Conservation (phyloP, 2,113 vertebrate genomes). For the Peromyscus maniculatus region DNA sequence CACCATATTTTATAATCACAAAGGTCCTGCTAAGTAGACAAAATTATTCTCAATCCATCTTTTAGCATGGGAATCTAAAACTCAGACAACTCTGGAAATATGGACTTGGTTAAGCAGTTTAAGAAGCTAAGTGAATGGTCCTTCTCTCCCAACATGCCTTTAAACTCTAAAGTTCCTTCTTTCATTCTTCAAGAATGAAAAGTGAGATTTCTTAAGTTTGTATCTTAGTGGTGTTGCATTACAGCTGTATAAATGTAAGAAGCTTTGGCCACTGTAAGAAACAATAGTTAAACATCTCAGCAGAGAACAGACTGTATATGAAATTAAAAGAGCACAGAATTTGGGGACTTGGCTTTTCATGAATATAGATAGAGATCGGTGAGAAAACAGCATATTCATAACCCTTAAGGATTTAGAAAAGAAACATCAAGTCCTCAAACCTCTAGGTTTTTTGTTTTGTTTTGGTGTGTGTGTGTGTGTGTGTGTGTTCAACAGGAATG, state of each 20-base stretch:
- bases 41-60: neutral
- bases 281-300: neutral
- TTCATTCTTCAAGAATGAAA: neutral
- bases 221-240: neutral
- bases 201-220: neutral
- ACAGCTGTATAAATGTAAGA: neutral
- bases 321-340: neutral
- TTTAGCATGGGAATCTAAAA: neutral
- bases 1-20: accelerated
- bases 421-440: neutral
- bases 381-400: neutral
- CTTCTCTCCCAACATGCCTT: neutral
- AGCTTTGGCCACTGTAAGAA: neutral
- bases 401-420: neutral
- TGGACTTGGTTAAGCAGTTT: neutral
- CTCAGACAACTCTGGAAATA: neutral
- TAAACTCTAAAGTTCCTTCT: neutral
- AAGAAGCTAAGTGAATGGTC: neutral
- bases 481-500: neutral
- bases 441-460: neutral
- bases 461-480: neutral
- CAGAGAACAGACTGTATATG: neutral
- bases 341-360: neutral
- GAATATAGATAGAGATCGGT: neutral
- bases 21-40: accelerated